Evolutionary conservation across 53 echinoderm and acorn worm genomes (phyloP), one percentile per base, ranked within the genome.

Genomic region (Temnopleurus reevesii): DNA sequence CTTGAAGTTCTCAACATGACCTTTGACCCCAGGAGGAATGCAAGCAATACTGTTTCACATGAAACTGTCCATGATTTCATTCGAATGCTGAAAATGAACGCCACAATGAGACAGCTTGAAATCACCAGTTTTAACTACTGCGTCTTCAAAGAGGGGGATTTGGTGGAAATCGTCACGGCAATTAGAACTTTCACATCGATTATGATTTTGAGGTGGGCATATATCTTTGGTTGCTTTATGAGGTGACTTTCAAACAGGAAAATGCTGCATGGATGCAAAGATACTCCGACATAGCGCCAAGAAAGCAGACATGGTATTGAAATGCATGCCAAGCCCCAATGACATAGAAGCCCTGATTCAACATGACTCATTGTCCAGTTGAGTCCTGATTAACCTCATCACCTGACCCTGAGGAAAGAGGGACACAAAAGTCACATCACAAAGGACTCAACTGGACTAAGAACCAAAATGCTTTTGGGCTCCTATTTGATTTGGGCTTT

Each of bases 1-100:
- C 41, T 41, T 17, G 2, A 36, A 71, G 71, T 71, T 71, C 71
- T 71, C 71, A 71, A 41, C 41, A 41, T 71, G 41, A 71, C 71
- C 43, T 71, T 71, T 71, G 71, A 71, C 71, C 71, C 71, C 8
- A 36, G 41, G 41, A 71, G 71, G 19, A 12, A 19, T 17, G 71
- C 71, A 71, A 71, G 38, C 19, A 71, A 71, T 13, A 41, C 71
- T n/a, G 71, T 71, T 8, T 71, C 71, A 41, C 71, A 15, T 71
- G 41, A 36, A 36, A n/a, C 71, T 41, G 71, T 71, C 21, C 13
- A 71, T 1, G 21, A 41, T 8, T 71, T 71, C 6, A 41, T 71
- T 27, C 38, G 41, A 41, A 21, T 71, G 38, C 15, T 71, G 21
- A 71, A 41, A 15, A 31, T n/a, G n/a, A 8, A 23, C 23, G 23